Evolutionary conservation across 2,113 vertebrate species (phyloP), one percentile per base, ranked within the genome.

Genomic region (Sapayoa aenigma): DNA sequence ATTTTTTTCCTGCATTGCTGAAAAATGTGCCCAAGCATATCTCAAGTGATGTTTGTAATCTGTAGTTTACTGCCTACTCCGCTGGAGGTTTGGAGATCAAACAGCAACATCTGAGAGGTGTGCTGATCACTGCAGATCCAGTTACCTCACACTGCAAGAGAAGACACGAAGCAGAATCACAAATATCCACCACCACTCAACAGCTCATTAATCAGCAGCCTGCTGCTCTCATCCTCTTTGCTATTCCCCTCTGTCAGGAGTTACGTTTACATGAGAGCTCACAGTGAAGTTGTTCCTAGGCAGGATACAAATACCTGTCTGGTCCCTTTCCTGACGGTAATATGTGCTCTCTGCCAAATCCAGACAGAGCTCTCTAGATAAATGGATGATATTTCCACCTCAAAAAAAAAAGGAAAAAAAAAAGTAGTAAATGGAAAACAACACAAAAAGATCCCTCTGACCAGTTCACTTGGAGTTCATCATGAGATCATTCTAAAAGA

Each of bases 131-230:
- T 25, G 59, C 74, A 92, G 84, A 50, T 42, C 67, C n/a, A 68
- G 76, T 30, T 79, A 60, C 11, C 41, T 69, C 17, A 14, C 49
- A 8, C 22, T 72, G 18, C 28, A 44, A 77, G 93, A 44, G 89
- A 59, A n/a, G 22, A 84, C 91, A 37, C 3, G 31, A 68, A 95
- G 88, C 73, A 75, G 23, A 17, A 68, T 62, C 67, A 37, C 92
- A 87, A 50, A 14, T 37, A 60, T 21, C 39, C 87, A 50, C 63
- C 49, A 73, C 31, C 46, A 72, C 83, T 89, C 75, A 59, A 20
- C 14, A 90, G 89, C 79, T 96, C 95, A 91, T 95, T 94, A 97
- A 96, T 95, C 93, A 93, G 66, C n/a, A 93, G 75, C 85, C 77
- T 77, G 59, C 66, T 94, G 84, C 42, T 94, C 81, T 79, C 52